Base-by-base conservation (phyloP, 2,888 invertebrate species). In the Sinhomidia bicolor region DNA sequence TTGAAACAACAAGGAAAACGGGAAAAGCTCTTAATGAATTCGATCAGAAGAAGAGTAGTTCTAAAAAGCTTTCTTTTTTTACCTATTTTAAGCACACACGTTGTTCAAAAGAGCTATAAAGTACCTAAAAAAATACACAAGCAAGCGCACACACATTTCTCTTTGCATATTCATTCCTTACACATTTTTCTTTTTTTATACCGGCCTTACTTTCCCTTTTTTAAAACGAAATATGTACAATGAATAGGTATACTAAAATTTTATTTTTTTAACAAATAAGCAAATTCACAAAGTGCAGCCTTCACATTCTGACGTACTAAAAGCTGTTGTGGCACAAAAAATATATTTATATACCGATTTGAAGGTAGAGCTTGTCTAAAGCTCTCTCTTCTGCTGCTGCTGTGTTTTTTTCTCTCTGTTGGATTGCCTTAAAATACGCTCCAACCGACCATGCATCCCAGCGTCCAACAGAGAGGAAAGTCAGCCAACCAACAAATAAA, bases 401-500 rank as follows among this genome's bases (percentile, higher is more conserved):
- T 68, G 32, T 36, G 10, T 71, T 71, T 62, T n/a, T 44, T 20
- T 71, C 23, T 44, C 17, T n/a, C n/a, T n/a, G n/a, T n/a, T n/a
- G n/a, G 20, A 23, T 54, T 20, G 41, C 44, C 41, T 44, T 14
- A 76, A 76, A 76, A 51, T 51, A 76, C 14, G 47, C 23, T 51
- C 54, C 26, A 78, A n/a, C 44, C 14, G 71, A 83, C 74, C n/a
- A n/a, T n/a, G n/a, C 85, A 85, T 79, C 57, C 54, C 79, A 54
- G 44, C 80, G 71, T 54, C 74, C 87, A 81, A 85, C 74, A 80
- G 65, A 82, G 60, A 68, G 62, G 76, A 78, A 78, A 86, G 29
- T 65, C 82, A 87, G 87, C 82, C 36, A 87, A 87, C 87, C 87
- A 87, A 87, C 87, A 87, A 87, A 87, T 87, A 87, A 87, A 87